Evolutionary conservation across 2,888 invertebrate species (phyloP).

Genomic region (Melieria picta): DNA sequence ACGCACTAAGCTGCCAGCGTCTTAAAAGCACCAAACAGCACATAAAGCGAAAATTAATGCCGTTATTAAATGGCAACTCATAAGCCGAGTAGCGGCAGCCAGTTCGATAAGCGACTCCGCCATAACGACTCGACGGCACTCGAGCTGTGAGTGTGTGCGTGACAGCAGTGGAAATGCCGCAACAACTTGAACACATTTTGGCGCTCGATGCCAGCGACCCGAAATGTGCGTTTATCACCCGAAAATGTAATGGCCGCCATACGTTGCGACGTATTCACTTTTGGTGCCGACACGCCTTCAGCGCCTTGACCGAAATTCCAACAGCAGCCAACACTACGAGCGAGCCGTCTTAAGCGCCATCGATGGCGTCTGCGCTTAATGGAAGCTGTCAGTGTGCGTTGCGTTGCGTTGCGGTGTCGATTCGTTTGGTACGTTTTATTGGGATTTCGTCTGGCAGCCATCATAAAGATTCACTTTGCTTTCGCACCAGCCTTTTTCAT

Average conservation of each 20-base stretch:
- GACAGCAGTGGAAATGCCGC: conserved; percentile 5
- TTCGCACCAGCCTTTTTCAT: too few relatives aligned
- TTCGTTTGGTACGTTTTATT: conserved; percentile 6
- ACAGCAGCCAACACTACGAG: too few relatives aligned
- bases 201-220: too few relatives aligned
- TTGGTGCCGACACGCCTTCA: too few relatives aligned
- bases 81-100: not conserved
- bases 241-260: too few relatives aligned
- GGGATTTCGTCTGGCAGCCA: conserved; percentile 7
- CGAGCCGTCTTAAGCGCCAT: not conserved
- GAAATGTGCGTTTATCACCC: too few relatives aligned
- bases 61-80: conserved; percentile 17
- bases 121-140: too few relatives aligned
- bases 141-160: not conserved
- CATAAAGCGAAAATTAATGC: conserved; percentile 19
- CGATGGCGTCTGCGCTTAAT: conserved; percentile 55
- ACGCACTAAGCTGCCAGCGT: too few relatives aligned
- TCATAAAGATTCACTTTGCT: not conserved
- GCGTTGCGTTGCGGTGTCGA: conserved; percentile 20
- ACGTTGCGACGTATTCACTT: too few relatives aligned
- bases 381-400: conserved; percentile 59
- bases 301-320: conserved; percentile 37
- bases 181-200: not conserved
- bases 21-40: not conserved
- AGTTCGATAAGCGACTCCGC: too few relatives aligned